A percentile compares a stretch with the other conserved stretches of the same genome.
Conservation (phyloP, 2,113 vertebrate species). For the Vidua macroura region DNA sequence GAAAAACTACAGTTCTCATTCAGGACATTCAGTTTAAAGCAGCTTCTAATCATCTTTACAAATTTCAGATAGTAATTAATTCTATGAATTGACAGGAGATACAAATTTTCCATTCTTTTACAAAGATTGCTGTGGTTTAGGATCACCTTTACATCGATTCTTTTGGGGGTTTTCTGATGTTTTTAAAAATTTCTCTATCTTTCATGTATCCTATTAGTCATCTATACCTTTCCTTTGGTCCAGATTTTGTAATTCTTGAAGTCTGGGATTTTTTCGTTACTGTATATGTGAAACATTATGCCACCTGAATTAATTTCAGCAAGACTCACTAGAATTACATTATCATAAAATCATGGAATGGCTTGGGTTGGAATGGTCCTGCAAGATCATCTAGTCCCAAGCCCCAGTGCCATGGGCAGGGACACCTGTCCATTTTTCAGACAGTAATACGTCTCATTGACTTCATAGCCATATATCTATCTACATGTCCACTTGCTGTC, state of each 20-base stretch:
- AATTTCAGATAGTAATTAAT: background rate
- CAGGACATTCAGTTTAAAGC: background rate
- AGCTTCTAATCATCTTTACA: background rate
- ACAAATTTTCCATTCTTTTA: background rate
- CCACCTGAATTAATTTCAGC: background rate
- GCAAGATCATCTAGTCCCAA: background rate
- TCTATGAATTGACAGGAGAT: background rate
- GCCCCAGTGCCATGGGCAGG: background rate
- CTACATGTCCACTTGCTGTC: background rate
- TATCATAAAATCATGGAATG: background rate
- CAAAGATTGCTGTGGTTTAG: background rate
- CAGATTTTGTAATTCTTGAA: background rate
- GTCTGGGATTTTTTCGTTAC: background rate
- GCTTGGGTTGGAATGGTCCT: background rate
- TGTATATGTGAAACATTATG: accelerated
- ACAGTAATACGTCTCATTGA: background rate
- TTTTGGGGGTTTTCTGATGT: background rate
- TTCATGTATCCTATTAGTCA: background rate
- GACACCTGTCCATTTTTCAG: background rate
- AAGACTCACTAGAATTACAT: background rate
- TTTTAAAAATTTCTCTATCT: background rate
- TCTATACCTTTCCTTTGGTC: background rate
- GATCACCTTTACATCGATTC: background rate
- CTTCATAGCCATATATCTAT: background rate
- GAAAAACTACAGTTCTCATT: background rate